Conservation (phyloP, 1,140 invertebrate species). For the Aphidius ervi region DNA sequence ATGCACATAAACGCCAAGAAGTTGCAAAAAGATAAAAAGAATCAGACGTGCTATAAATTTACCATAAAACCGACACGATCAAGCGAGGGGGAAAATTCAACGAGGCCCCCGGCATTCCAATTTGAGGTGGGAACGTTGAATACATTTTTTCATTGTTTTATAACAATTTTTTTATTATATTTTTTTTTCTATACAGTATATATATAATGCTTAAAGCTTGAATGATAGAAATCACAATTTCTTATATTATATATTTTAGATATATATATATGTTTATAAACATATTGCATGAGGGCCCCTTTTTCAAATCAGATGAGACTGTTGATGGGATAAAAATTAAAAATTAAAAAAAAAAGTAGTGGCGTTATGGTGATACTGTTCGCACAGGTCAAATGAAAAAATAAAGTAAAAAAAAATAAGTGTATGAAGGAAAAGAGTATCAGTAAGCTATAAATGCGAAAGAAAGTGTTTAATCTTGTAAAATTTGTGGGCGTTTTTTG, state of each 20-base stretch:
- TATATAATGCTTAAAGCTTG: background rate
- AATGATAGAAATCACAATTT: constrained; percentile 13
- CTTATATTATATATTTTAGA: background rate
- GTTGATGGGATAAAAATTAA: constrained; percentile 18
- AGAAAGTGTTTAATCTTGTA: constrained; percentile 19
- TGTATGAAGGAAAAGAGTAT: constrained; percentile 1
- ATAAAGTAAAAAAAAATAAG: constrained; percentile 8
- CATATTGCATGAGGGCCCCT: constrained; percentile 18
- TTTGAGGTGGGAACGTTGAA: constrained; percentile 18
- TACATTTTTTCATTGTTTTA: constrained; percentile 12
- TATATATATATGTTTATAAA: constrained; percentile 20
- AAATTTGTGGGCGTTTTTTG: constrained; percentile 42
- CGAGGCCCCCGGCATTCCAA: constrained; percentile 20
- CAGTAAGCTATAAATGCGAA: background rate
- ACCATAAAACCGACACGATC: constrained; percentile 15
- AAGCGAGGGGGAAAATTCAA: constrained; percentile 18
- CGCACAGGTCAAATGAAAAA: constrained; percentile 1
- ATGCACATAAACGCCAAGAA: constrained; percentile 6
- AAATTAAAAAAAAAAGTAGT: constrained; percentile 20
- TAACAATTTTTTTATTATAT: constrained; percentile 16
- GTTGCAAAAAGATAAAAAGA: constrained; percentile 18
- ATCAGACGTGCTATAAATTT: constrained; percentile 20
- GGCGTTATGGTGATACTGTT: constrained; percentile 17
- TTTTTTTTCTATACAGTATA: constrained; percentile 6
- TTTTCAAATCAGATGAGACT: constrained; percentile 17